These are phyloP conservation scores for Anabacerthia variegaticeps DNA, from an alignment of 2,797 vertebrate genomes.

Conservation along the genomic window DNA sequence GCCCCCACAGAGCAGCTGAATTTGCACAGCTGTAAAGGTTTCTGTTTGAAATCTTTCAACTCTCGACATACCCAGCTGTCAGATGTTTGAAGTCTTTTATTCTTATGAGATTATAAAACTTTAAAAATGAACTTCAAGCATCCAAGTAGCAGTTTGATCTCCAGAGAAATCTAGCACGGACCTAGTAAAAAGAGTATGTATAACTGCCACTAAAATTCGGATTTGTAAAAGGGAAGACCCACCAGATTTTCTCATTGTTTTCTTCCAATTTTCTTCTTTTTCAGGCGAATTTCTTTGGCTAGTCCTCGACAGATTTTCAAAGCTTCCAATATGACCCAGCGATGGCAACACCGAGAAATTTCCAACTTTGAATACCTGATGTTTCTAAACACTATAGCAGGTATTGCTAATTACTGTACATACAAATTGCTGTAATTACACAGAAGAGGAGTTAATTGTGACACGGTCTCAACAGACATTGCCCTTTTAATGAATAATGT, in stretches of 20 bases:
- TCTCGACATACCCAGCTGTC: constrained; percentile 17
- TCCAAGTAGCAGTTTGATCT: not conserved
- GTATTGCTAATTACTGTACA: constrained; percentile 47
- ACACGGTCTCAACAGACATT: not conserved
- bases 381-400: constrained; percentile 93
- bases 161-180: not conserved
- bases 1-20: not conserved
- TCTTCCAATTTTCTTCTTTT: not conserved
- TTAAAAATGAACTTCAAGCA: constrained; percentile 26
- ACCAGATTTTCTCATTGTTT: not conserved
- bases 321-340: constrained; percentile 94
- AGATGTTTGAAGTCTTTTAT: constrained; percentile 19
- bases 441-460: not conserved
- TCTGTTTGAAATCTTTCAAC: constrained; percentile 29
- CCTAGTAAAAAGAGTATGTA: not conserved
- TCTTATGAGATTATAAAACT: constrained; percentile 2
- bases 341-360: constrained; percentile 97
- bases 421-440: not conserved
- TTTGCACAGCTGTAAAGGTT: constrained; percentile 45
- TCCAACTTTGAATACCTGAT: constrained; percentile 98
- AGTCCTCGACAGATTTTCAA: constrained; percentile 95
- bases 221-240: not conserved
- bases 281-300: constrained; percentile 93
- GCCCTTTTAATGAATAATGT: not conserved
- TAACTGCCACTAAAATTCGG: not conserved